Base-by-base conservation (phyloP, 2,888 invertebrate genomes). In the Tetramorium bicarinatum region DNA sequence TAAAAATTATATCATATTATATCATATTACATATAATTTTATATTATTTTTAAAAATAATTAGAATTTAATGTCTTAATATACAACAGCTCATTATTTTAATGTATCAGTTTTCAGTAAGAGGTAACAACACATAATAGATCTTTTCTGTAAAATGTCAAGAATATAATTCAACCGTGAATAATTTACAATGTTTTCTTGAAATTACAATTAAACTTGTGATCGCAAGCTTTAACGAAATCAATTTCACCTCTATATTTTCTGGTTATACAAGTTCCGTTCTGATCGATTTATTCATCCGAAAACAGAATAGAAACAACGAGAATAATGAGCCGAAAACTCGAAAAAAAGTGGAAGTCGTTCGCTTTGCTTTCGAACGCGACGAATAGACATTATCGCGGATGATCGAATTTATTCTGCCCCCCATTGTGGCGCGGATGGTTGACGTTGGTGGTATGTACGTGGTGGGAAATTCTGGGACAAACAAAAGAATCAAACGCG, bases 351-450 rank as follows among this genome's bases (percentile, higher is more conserved):
- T 69, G 44, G 54, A 67, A 34, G 47, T 25, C 29, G 56, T 59
- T 69, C 47, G 34, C 56, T 59, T 79, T 25, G 41, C 29, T 56
- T 34, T 44, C 34, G 56, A 21, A 34, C 29, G 34, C 56, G 47
- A 34, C 59, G 47, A 47, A 47, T 71, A 47, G 59, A 59, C 79
- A 71, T 79, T 71, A 79, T 79, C 79, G 47, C 21, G 38, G 38
- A 59, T 71, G 71, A 59, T 79, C 79, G 79, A 79, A 79, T 71
- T 71, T 79, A 79, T 79, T 71, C 38, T 34, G 59, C 29, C 4
- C n/a, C 11, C 69, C 18, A 59, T 79, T 56, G 79, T 69, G 21
- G 34, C 15, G 15, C 11, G 34, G 29, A 29, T 44, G 21, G 29
- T 18, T 52, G 64, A n/a, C 29, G 15, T 21, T 49, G 25, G 4